Conservation (phyloP, 2,888 invertebrate species). For the Drosophila pseudotakahashii region DNA sequence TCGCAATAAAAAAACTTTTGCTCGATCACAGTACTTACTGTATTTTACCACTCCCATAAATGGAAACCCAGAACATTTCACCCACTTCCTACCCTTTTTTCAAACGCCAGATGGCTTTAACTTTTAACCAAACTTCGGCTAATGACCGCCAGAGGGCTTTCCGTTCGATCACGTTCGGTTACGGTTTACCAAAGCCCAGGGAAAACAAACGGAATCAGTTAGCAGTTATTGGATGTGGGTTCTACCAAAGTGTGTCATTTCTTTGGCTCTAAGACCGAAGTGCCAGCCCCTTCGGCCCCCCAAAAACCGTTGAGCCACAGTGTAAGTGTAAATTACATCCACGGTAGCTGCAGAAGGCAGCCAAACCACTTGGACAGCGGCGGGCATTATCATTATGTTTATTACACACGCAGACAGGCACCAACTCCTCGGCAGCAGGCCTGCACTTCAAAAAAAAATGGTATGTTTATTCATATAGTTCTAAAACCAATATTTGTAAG, state of each 20-base stretch:
- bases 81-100: slow-evolving; percentile 6
- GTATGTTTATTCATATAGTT: no score
- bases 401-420: slow-evolving; percentile 68
- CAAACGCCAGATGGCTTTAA: slow-evolving; percentile 29
- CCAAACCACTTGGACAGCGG: slow-evolving; percentile 68
- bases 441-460: background rate
- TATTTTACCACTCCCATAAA: background rate
- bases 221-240: slow-evolving; percentile 37
- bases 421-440: slow-evolving; percentile 29
- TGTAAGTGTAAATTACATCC: slow-evolving; percentile 47
- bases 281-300: slow-evolving; percentile 20
- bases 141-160: slow-evolving; percentile 41
- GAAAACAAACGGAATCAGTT: slow-evolving; percentile 37
- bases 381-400: slow-evolving; percentile 80
- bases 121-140: slow-evolving; percentile 33
- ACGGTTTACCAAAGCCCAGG: slow-evolving; percentile 8
- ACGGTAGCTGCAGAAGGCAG: slow-evolving; percentile 66
- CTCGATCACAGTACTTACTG: background rate
- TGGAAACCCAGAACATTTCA: background rate
- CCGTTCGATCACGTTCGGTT: slow-evolving; percentile 37
- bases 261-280: slow-evolving; percentile 59
- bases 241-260: slow-evolving; percentile 42
- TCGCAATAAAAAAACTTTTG: background rate
- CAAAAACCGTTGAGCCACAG: slow-evolving; percentile 9
- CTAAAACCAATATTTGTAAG: background rate